A percentile compares a stretch with the other conserved stretches of the same genome.
These are phyloP conservation scores for Fukomys damarensis DNA, from an alignment of 2,113 vertebrate species.

Conservation along the genomic window DNA sequence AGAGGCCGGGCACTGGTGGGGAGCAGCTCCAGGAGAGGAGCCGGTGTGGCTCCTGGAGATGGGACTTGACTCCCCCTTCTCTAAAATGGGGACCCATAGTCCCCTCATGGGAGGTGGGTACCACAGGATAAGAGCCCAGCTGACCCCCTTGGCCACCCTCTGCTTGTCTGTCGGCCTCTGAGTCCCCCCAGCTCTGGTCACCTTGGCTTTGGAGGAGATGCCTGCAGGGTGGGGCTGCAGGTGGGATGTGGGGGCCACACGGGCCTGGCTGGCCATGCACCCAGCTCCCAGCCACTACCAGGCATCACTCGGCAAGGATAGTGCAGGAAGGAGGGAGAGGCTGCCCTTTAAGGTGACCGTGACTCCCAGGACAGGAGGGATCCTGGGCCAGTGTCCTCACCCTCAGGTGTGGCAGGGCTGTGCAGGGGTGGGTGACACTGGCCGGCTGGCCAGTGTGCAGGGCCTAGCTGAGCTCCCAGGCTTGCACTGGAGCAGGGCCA, in stretches of 20 bases:
- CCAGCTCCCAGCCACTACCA: not conserved
- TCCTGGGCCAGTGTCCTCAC: rapidly evolving
- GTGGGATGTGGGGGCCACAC: not conserved
- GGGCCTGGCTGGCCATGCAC: not conserved
- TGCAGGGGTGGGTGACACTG: not conserved
- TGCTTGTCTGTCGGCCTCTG: not conserved
- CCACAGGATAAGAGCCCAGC: not conserved
- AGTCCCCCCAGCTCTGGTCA: too few relatives aligned
- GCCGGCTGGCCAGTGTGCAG: rapidly evolving
- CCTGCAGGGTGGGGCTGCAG: rapidly evolving
- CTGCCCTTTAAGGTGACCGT: not conserved
- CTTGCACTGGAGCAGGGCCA: too few relatives aligned
- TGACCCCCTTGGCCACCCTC: not conserved
- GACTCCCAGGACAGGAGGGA: not conserved
- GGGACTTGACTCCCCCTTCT: not conserved
- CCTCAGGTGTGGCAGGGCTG: too few relatives aligned
- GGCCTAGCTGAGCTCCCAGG: not conserved
- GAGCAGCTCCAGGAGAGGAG: not conserved
- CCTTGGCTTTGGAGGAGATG: not conserved
- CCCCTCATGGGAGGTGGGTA: not conserved
- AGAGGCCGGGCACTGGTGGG: rapidly evolving
- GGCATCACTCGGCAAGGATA: not conserved
- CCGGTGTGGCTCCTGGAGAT: rapidly evolving
- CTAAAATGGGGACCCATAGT: not conserved
- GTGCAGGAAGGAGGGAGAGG: not conserved